These are phyloP conservation scores for Ferrisia virgata DNA, from an alignment of 2,888 invertebrate genomes.

Conservation along the genomic window DNA sequence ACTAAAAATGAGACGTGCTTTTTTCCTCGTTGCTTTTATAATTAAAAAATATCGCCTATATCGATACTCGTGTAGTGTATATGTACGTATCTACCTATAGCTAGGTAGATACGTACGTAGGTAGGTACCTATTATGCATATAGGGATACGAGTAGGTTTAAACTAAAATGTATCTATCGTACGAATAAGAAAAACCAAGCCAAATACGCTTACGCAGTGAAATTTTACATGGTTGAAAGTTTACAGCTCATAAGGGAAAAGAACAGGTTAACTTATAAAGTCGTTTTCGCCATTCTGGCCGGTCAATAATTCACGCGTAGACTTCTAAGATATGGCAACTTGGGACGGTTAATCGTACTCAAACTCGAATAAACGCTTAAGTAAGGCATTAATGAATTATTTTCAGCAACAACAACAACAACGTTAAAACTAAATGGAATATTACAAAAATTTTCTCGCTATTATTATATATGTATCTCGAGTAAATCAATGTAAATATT, in stretches of 20 bases:
- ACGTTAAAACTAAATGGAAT: background rate
- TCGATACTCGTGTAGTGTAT: no score
- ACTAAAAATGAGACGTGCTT: background rate
- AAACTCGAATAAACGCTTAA: slow-evolving; percentile 25
- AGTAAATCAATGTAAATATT: no score
- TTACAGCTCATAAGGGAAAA: slow-evolving; percentile 1
- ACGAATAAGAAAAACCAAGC: background rate
- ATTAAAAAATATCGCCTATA: background rate
- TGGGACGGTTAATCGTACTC: slow-evolving; percentile 26
- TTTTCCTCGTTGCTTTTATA: background rate
- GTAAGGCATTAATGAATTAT: background rate
- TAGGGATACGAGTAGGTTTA: background rate
- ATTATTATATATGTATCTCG: background rate
- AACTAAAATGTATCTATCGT: no score
- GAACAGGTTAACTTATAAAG: slow-evolving; percentile 28
- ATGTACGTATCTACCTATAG: background rate
- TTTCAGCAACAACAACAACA: background rate
- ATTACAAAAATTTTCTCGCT: background rate
- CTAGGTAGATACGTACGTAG: no score
- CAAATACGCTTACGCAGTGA: background rate
- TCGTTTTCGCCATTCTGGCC: background rate
- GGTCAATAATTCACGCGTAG: slow-evolving; percentile 4
- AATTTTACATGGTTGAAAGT: background rate
- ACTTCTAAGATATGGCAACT: background rate
- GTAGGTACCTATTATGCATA: no score